Evolutionary conservation across 1,140 invertebrate genomes (phyloP), one percentile per base, ranked within the genome.

Genomic region (Diorhabda sublineata): DNA sequence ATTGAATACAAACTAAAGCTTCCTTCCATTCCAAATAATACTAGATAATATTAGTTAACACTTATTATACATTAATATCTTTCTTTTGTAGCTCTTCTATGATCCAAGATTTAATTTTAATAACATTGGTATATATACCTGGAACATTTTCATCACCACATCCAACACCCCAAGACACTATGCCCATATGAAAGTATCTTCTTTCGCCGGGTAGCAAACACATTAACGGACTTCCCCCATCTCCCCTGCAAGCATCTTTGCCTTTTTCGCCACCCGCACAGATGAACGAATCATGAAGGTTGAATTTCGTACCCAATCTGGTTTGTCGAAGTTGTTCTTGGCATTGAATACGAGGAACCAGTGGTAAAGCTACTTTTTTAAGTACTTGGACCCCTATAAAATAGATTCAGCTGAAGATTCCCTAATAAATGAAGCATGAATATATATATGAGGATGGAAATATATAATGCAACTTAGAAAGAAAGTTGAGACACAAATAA

Each of bases 81-180:
- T 58, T 58, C 9, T 68, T 62, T 26, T 69, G 58, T 11, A 75
- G 42, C 64, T 66, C 60, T n/a, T 84, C 78, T 68, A 88, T 84
- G 42, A 90, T 88, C 89, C 89, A 90, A 42, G 78, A 68, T 4
- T 83, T 79, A n/a, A 83, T 84, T 0, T 77, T 63, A 0, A 87
- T 84, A 9, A 90, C 82, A 69, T 88, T 87, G 0, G 87, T 87
- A 71, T 91, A 91, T 45, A 91, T 88, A 43, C 88, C 90, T 4
- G 90, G 90, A 64, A 85, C 83, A 66, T 83, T 80, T 57, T 81
- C 76, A 64, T 81, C 77, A 0, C 87, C 87, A 71, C 88, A 90
- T 42, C 86, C 87, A 70, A 90, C 88, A 42, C 89, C 89, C 89
- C 89, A 91, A 0, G 88, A 87, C 0, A 90, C 86, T 8, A 91